These are phyloP conservation scores for Epinephelus moara DNA, from an alignment of 2,113 vertebrate genomes.

Conservation along the genomic window DNA sequence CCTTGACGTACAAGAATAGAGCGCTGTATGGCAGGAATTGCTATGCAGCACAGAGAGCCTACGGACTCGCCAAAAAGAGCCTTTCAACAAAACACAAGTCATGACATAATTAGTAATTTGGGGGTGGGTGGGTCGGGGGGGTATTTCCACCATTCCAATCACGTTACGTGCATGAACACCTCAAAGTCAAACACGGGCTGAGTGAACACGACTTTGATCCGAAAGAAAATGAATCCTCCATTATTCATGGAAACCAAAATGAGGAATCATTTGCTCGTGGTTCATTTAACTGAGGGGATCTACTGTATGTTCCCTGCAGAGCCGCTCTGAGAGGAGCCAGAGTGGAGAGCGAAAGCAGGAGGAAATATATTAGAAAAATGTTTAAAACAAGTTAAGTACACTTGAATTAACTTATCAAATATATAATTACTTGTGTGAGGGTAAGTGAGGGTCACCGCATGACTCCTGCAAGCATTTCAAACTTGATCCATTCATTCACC, in stretches of 20 bases:
- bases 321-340: constrained; percentile 11
- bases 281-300: constrained; percentile 53
- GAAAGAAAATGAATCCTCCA: constrained; percentile 63
- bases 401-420: constrained; percentile 34
- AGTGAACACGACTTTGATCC: constrained; percentile 57
- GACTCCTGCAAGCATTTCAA: background rate
- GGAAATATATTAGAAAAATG: constrained; percentile 15
- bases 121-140: background rate
- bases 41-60: constrained; percentile 32
- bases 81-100: constrained; percentile 43
- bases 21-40: constrained; percentile 26
- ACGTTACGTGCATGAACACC: constrained; percentile 40
- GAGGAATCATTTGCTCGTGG: constrained; percentile 62
- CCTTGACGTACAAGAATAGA: constrained; percentile 65
- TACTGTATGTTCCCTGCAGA: constrained; percentile 13
- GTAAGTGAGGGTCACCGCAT: background rate
- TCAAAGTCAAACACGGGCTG: constrained; percentile 54
- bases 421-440: background rate
- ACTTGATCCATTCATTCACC: background rate
- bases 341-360: constrained; percentile 5
- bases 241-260: constrained; percentile 66
- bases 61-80: constrained; percentile 15
- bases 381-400: constrained; percentile 7
- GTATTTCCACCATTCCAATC: constrained; percentile 51
- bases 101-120: constrained; percentile 53